These are phyloP conservation scores for Acomys russatus DNA, from an alignment of 2,797 vertebrate genomes.

Conservation along the genomic window DNA sequence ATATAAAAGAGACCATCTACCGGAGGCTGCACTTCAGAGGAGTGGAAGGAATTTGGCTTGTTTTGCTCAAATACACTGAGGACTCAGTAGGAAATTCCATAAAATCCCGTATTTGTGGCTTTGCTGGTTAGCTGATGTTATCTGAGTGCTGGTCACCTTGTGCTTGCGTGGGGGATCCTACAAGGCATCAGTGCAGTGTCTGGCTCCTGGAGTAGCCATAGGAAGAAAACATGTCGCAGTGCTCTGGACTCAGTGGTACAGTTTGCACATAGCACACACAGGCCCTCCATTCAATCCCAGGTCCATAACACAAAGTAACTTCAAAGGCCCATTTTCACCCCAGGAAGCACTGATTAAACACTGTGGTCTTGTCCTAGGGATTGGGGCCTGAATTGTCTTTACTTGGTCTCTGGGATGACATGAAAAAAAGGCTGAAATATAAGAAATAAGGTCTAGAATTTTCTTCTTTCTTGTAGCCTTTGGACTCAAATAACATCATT, in stretches of 20 bases:
- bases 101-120: slow-evolving; percentile 60
- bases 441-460: slow-evolving; percentile 63
- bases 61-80: slow-evolving; percentile 34
- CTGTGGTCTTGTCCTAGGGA: background rate
- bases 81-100: slow-evolving; percentile 38
- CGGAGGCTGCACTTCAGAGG: background rate
- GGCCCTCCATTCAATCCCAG: background rate
- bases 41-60: slow-evolving; percentile 4
- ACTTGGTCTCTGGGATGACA: background rate
- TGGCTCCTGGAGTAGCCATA: background rate
- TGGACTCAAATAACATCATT: slow-evolving; percentile 64
- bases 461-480: slow-evolving; percentile 62
- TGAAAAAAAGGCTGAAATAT: background rate
- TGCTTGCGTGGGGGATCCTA: background rate
- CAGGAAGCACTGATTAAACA: background rate
- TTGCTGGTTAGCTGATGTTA: slow-evolving; percentile 36
- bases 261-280: background rate
- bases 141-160: background rate
- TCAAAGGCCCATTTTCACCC: background rate
- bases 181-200: background rate
- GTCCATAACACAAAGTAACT: background rate
- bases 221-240: background rate
- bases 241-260: background rate
- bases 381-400: background rate
- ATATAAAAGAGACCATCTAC: slow-evolving; percentile 52